A percentile compares a stretch with the other conserved stretches of the same genome.
phyloP scores from a whole-genome alignment of 2,888 invertebrate species.

The Cantharis flavilabris region DNA sequence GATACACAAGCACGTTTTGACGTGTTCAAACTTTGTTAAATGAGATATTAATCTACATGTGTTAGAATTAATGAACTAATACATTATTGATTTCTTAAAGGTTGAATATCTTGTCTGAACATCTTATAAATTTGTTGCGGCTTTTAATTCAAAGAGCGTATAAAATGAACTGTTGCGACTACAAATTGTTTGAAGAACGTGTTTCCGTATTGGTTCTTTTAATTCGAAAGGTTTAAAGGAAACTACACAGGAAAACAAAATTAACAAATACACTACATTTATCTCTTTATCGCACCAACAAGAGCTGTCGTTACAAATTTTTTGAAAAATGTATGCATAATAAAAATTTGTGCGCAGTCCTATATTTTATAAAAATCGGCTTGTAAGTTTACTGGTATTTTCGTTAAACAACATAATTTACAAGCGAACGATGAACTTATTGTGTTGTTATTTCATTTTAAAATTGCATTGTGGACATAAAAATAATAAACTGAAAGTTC shows the following conservation, averaged over 20 bases:
- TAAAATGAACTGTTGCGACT: conserved; percentile 19
- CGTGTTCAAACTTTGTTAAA: not conserved
- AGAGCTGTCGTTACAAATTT: too few species aligned
- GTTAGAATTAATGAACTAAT: not conserved
- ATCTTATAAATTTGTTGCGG: conserved; percentile 1
- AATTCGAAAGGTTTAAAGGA: conserved; percentile 24
- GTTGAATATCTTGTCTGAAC: not conserved
- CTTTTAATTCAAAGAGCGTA: conserved; percentile 11
- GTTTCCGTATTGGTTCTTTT: conserved; percentile 22
- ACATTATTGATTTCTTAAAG: not conserved
- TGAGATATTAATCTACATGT: not conserved
- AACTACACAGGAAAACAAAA: conserved; percentile 20
- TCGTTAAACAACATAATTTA: not conserved
- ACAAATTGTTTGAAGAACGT: conserved; percentile 30
- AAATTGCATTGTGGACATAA: not conserved
- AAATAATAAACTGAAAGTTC: not conserved
- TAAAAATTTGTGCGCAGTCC: too few species aligned
- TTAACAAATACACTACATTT: conserved; percentile 17
- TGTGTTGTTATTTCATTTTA: not conserved
- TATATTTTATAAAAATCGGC: too few species aligned
- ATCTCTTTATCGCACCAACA: not conserved
- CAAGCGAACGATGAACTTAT: not conserved
- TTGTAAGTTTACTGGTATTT: not conserved
- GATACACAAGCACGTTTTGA: not conserved
- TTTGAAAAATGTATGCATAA: too few species aligned